Conservation (phyloP, 35 echinoderm and acorn worm species). For the Chiridota heheva region DNA sequence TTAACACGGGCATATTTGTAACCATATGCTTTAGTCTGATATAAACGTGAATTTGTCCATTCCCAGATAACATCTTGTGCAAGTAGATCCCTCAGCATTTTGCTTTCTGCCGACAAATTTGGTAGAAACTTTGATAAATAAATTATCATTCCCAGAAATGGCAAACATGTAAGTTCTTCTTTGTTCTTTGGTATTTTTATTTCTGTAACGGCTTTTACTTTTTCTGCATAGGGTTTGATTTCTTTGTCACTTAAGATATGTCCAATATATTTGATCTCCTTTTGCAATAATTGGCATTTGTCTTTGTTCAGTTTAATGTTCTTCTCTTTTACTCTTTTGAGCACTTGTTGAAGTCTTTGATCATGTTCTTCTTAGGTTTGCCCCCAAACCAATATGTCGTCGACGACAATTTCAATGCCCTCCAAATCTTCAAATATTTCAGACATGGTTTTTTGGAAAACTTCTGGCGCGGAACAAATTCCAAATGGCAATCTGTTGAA, state of each 20-base stretch:
- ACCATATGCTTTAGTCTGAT: slow-evolving; percentile 1
- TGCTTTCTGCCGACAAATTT: slow-evolving; percentile 22
- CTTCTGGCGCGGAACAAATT: slow-evolving; percentile 31
- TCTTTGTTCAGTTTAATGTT: slow-evolving; percentile 49
- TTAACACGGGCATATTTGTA: slow-evolving; percentile 20
- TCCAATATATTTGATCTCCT: slow-evolving; percentile 44
- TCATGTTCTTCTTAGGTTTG: background rate
- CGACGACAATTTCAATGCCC: slow-evolving; percentile 35
- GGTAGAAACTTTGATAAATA: slow-evolving; percentile 55
- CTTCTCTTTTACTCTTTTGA: slow-evolving; percentile 36
- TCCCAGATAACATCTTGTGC: slow-evolving; percentile 35
- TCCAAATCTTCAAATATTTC: slow-evolving; percentile 16
- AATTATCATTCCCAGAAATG: slow-evolving; percentile 57
- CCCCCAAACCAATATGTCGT: slow-evolving; percentile 64
- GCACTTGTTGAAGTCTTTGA: slow-evolving; percentile 24
- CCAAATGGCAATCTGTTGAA: slow-evolving; percentile 37
- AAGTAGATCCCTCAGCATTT: slow-evolving; percentile 41
- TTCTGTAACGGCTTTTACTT: slow-evolving; percentile 48
- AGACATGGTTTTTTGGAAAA: slow-evolving; percentile 26
- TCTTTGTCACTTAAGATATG: slow-evolving; percentile 48
- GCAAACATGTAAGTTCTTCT: slow-evolving; percentile 18
- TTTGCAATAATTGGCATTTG: slow-evolving; percentile 37
- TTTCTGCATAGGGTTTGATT: slow-evolving; percentile 28
- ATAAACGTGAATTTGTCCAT: slow-evolving; percentile 29
- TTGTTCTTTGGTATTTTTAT: slow-evolving; percentile 26